A percentile compares a stretch with the other conserved stretches of the same genome.
phyloP scores from a whole-genome alignment of 2,797 vertebrate species.

The Euthynnus affinis region DNA sequence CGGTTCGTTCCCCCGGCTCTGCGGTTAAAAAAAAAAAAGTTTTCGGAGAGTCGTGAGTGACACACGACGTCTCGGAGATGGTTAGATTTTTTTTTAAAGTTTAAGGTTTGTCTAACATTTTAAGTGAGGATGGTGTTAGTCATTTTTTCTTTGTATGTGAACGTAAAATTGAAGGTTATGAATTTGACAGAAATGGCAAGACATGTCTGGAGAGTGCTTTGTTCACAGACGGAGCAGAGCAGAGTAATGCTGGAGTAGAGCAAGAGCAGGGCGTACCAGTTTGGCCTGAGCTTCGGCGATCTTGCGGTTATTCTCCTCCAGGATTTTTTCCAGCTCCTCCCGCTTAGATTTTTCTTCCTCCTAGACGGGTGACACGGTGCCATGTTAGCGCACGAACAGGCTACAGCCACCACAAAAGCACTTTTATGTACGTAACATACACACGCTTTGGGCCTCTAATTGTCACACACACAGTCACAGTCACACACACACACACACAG shows the following conservation, averaged over 20 bases:
- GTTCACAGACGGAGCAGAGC: too few species aligned
- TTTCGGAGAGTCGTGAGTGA: background rate
- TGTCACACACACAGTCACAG: slow-evolving; percentile 26
- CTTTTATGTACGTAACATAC: slow-evolving; percentile 35
- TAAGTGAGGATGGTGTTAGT: background rate
- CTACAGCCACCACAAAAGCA: slow-evolving; percentile 53
- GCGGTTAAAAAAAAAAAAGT: too few species aligned
- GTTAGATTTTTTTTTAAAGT: too few species aligned
- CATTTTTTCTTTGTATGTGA: background rate
- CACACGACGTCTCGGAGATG: too few species aligned
- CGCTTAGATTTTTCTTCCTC: slow-evolving; percentile 99
- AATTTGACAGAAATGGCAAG: slow-evolving; percentile 16
- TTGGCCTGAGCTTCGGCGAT: slow-evolving; percentile 99
- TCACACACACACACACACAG: slow-evolving; percentile 37
- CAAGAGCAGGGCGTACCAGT: slow-evolving; percentile 91
- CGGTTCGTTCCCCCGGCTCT: too few species aligned
- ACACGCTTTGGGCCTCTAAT: slow-evolving; percentile 44
- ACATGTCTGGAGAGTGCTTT: too few species aligned
- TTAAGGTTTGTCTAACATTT: background rate
- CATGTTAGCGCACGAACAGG: slow-evolving; percentile 91
- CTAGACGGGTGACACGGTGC: slow-evolving; percentile 94
- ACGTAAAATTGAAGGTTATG: background rate
- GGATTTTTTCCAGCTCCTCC: slow-evolving; percentile 98
- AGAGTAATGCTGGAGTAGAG: too few species aligned
- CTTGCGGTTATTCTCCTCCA: slow-evolving; percentile 99